Evolutionary conservation across 2,113 vertebrate genomes (phyloP).

Genomic region (Corythornis madagascariensis): DNA sequence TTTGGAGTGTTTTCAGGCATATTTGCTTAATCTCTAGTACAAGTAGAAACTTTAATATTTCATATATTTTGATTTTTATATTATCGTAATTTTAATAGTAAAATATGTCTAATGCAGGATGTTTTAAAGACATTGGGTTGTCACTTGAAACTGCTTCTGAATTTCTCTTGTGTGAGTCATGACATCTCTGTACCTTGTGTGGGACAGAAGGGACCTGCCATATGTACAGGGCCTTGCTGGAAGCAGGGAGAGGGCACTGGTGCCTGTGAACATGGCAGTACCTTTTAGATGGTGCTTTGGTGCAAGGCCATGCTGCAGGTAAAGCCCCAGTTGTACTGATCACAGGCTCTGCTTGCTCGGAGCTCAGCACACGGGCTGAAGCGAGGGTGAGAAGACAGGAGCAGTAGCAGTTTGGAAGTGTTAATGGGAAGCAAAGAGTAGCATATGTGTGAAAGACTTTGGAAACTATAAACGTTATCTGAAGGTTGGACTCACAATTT

Average conservation of each 20-base stretch:
- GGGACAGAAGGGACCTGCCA: neutral
- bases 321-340: neutral
- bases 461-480: neutral
- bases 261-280: fast-evolving
- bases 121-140: neutral
- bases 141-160: neutral
- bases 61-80: too few relatives aligned
- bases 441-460: neutral
- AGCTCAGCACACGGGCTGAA: neutral
- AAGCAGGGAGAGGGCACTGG: fast-evolving
- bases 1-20: neutral
- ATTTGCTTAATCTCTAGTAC: neutral
- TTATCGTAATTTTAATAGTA: too few relatives aligned
- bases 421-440: neutral
- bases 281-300: neutral
- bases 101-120: neutral
- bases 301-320: neutral
- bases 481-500: neutral
- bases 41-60: neutral
- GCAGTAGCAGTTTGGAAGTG: neutral
- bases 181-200: neutral
- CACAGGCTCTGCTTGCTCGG: neutral
- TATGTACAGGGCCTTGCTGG: too few relatives aligned
- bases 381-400: neutral
- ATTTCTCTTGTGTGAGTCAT: neutral